Base-by-base conservation (phyloP, 2,113 vertebrate species). In the Colistium nudipinnis region DNA sequence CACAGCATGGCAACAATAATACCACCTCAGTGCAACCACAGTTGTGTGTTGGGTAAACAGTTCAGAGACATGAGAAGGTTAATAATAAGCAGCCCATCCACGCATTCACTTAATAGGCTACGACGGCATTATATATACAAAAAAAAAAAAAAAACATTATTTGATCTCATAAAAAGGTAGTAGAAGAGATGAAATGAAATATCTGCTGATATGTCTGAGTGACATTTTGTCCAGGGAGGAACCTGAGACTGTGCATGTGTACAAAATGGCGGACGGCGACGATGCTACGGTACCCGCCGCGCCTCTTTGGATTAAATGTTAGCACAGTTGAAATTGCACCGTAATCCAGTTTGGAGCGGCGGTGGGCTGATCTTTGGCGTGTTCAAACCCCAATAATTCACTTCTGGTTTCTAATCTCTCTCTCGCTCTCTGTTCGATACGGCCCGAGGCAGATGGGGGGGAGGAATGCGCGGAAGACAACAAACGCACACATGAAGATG, bases 361-460 rank as follows among this genome's bases (percentile, higher is more conserved):
- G 68, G 72, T 76, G 72, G 79, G 78, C 72, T 83, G 79, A 79
- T 87, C 81, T 84, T 83, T 80, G 84, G 76, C 77, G 22, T 74
- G 83, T 78, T 86, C 83, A 83, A 85, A 86, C 74, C 72, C 70
- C 64, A 78, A 81, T 84, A 62, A 82, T 76, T 45, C 75, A 81
- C 80, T 74, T 71, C 83, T 75, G 67, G 69, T 85, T 83, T 85
- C 62, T 76, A 75, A 74, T 86, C 69, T 67, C 70, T n/a, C n/a
- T n/a, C n/a, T n/a, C n/a, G n/a, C n/a, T n/a, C 54, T 74, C 70
- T 49, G 81, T 71, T 83, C 60, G 39, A 70, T 65, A 49, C 73
- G 73, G 76, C 73, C n/a, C 19, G 77, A 61, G 74, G 81, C 87
- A 90, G 88, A 89, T 88, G 87, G 88, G 86, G 88, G 86, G 85